These are phyloP conservation scores for Carlito syrichta DNA, from an alignment of 2,113 vertebrate species.

Conservation along the genomic window DNA sequence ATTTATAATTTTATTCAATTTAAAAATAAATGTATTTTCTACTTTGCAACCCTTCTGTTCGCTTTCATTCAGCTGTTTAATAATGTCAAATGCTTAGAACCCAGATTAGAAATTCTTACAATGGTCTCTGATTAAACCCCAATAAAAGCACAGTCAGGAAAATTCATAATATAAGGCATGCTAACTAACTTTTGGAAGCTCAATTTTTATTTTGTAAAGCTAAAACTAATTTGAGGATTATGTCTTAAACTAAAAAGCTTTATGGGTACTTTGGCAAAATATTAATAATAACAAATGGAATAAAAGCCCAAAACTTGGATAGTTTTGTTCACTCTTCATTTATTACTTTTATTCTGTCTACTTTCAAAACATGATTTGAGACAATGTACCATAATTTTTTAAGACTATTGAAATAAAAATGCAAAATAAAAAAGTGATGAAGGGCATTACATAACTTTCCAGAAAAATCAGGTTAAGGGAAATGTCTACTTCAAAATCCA, in stretches of 20 bases:
- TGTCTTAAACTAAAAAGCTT: conserved; percentile 56
- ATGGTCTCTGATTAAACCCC: conserved; percentile 73
- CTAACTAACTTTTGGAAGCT: conserved; percentile 64
- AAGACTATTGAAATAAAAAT: conserved; percentile 47
- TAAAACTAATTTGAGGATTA: conserved; percentile 69
- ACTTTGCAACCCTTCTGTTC: conserved; percentile 62
- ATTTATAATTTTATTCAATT: conserved; percentile 70
- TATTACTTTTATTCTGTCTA: neutral
- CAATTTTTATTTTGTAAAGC: conserved; percentile 60
- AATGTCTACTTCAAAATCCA: neutral
- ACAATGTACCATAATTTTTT: conserved; percentile 22
- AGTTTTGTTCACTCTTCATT: conserved; percentile 31
- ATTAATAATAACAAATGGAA: conserved; percentile 39
- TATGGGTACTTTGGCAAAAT: conserved; percentile 56
- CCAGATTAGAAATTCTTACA: conserved; percentile 73
- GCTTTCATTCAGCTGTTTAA: conserved; percentile 73
- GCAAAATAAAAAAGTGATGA: neutral
- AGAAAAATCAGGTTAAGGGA: neutral
- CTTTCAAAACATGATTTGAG: conserved; percentile 47
- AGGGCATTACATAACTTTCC: neutral
- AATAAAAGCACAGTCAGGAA: conserved; percentile 69
- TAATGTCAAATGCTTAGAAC: conserved; percentile 74
- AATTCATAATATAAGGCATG: conserved; percentile 63
- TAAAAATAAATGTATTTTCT: conserved; percentile 74
- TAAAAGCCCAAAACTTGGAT: neutral